Evolutionary conservation across 53 echinoderm and acorn worm species (phyloP), one percentile per base, ranked within the genome.

Genomic region (Pentamera pediparva): DNA sequence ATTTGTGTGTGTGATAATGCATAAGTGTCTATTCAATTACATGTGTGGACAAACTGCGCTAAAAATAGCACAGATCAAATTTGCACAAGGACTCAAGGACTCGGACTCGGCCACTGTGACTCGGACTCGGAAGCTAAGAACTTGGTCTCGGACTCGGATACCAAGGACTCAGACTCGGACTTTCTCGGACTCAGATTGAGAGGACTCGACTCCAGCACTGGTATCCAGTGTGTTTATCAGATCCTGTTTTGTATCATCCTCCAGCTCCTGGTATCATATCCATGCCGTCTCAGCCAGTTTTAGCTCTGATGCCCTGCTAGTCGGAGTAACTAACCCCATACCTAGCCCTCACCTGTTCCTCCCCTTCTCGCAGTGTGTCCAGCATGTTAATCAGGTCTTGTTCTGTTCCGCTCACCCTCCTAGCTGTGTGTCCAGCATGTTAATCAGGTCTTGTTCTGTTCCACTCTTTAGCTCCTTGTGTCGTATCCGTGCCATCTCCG

Each of bases 331-430:
- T 32, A 56, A 32, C n/a, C n/a, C n/a, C n/a, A n/a, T n/a, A n/a
- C n/a, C n/a, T n/a, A n/a, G n/a, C 27, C 3, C 36, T 27, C 28
- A 91, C 92, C 87, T 91, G 80, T 45, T 93, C 85, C 77, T 96
- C 96, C 34, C 96, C 96, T 77, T 87, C 95, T 61, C 90, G 71
- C 32, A 96, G 75, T 29, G 77, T 76, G 57, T 96, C 96, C 41
- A 90, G 41, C 6, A 91, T 85, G 8, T 91, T 59, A 10, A 86
- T 82, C 10, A 96, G 49, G 27, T 96, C 96, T 65, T 90, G 90
- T 62, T 87, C 91, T 62, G 96, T 96, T 65, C 91, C 88, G 86
- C 80, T 78, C 88, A 88, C 50, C 92, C 92, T 78, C 84, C 92
- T 58, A 92, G 74, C 31, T 88, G 72, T 19, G 75, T 73, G 56